Percentiles rank a stretch among this genome's conserved stretches.
phyloP scores from a whole-genome alignment of 2,113 vertebrate genomes.

The Saccopteryx bilineata region DNA sequence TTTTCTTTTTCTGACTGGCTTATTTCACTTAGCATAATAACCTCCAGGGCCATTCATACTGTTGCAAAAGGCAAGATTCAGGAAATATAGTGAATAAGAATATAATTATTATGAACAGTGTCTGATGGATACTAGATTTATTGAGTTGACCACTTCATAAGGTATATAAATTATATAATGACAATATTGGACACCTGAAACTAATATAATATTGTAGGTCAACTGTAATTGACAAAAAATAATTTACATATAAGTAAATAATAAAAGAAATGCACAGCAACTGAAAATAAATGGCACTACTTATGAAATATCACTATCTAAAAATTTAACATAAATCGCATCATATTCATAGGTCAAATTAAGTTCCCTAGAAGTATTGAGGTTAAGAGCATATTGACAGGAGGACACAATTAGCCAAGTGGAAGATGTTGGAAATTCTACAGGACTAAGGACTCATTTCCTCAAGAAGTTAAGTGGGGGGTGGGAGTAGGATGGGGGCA shows the following conservation, averaged over 20 bases:
- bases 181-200: not conserved
- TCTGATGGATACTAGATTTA: not conserved
- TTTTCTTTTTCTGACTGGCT: too few species aligned
- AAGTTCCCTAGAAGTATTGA: not conserved
- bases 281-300: conserved; percentile 4
- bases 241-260: not conserved
- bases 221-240: not conserved
- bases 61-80: not conserved
- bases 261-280: not conserved
- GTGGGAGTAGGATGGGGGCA: not conserved
- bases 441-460: not conserved
- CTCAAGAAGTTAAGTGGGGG: not conserved
- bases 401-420: not conserved
- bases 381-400: not conserved
- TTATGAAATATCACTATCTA: not conserved
- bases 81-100: not conserved
- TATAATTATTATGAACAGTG: not conserved
- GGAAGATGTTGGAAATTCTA: not conserved
- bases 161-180: not conserved
- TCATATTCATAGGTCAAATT: not conserved
- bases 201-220: not conserved
- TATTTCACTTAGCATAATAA: too few species aligned
- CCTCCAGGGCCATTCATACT: too few species aligned
- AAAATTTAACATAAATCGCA: not conserved
- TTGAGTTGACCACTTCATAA: not conserved